These are phyloP conservation scores for Neoaliturus tenellus DNA, from an alignment of 2,888 invertebrate species.

Conservation along the genomic window DNA sequence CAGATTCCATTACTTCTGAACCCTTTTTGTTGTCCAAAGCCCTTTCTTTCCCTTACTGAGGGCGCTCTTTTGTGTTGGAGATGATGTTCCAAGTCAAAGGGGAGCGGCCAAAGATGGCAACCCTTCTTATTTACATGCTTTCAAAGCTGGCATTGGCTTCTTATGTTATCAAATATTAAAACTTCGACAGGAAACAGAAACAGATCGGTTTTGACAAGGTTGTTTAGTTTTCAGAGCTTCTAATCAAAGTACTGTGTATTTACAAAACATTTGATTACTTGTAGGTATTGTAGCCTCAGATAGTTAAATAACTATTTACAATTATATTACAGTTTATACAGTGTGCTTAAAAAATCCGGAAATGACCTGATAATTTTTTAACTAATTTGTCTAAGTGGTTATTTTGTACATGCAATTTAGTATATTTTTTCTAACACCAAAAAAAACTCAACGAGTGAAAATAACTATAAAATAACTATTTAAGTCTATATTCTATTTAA, in stretches of 20 bases:
- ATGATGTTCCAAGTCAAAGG: slow-evolving; percentile 34
- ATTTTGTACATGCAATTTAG: too few relatives aligned
- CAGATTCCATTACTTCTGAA: slow-evolving; percentile 16
- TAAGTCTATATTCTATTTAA: too few relatives aligned
- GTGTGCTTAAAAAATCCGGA: too few relatives aligned
- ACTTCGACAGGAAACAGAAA: slow-evolving; percentile 9
- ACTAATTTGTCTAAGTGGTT: too few relatives aligned
- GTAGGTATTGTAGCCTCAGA: too few relatives aligned
- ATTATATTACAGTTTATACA: too few relatives aligned
- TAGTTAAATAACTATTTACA: too few relatives aligned
- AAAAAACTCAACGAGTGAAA: too few relatives aligned
- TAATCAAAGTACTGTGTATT: slow-evolving; percentile 9
- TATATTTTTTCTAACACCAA: too few relatives aligned
- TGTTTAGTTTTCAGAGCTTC: slow-evolving; percentile 4
- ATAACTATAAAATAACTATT: too few relatives aligned
- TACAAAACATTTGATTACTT: neutral
- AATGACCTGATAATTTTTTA: too few relatives aligned
- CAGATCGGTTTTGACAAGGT: neutral
- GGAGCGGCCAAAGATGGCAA: slow-evolving; percentile 18
- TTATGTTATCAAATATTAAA: slow-evolving; percentile 22
- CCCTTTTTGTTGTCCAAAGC: slow-evolving; percentile 26
- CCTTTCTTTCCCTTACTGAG: slow-evolving; percentile 19
- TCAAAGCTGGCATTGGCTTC: slow-evolving; percentile 12
- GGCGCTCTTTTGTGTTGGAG: neutral
- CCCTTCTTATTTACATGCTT: slow-evolving; percentile 31